A percentile compares a stretch with the other conserved stretches of the same genome.
These are phyloP conservation scores for Lordiphosa collinella DNA, from an alignment of 1,140 invertebrate genomes.

Conservation along the genomic window DNA sequence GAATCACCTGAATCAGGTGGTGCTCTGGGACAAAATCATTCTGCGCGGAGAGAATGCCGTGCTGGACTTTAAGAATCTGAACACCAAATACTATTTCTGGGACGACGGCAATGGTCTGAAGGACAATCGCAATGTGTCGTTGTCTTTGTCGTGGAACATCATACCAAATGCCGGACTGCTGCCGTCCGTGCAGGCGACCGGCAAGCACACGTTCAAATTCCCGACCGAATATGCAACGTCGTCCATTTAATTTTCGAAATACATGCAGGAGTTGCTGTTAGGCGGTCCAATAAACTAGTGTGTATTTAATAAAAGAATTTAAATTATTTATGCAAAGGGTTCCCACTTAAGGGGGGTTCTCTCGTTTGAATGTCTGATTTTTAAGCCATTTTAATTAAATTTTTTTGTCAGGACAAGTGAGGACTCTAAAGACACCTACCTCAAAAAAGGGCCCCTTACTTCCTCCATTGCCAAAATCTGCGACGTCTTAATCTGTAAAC, in stretches of 20 bases:
- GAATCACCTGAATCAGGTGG: slow-evolving; percentile 96
- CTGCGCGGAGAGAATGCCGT: slow-evolving; percentile 94
- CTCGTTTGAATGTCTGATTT: too few species aligned
- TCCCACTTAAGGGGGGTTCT: too few species aligned
- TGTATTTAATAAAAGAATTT: slow-evolving; percentile 20
- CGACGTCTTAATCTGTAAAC: too few species aligned
- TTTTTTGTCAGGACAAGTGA: too few species aligned
- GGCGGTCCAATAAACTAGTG: slow-evolving; percentile 13
- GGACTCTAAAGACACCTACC: too few species aligned
- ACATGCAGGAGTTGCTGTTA: not conserved
- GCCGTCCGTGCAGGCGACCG: slow-evolving; percentile 90
- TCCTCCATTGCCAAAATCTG: too few species aligned
- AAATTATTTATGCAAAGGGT: not conserved
- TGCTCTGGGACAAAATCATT: slow-evolving; percentile 99
- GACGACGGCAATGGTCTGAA: slow-evolving; percentile 98
- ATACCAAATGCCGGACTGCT: slow-evolving; percentile 98
- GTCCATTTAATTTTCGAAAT: slow-evolving; percentile 53
- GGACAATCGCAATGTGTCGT: slow-evolving; percentile 94
- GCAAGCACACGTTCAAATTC: slow-evolving; percentile 93
- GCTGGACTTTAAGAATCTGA: slow-evolving; percentile 95
- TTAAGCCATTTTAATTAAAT: too few species aligned
- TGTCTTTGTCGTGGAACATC: slow-evolving; percentile 98
- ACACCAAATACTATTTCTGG: slow-evolving; percentile 99
- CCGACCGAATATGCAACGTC: slow-evolving; percentile 89
- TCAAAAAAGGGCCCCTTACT: too few species aligned